A percentile compares a stretch with the other conserved stretches of the same genome.
Evolutionary conservation across 35 echinoderm and acorn worm species (phyloP).

Genomic region (Diadema setosum): DNA sequence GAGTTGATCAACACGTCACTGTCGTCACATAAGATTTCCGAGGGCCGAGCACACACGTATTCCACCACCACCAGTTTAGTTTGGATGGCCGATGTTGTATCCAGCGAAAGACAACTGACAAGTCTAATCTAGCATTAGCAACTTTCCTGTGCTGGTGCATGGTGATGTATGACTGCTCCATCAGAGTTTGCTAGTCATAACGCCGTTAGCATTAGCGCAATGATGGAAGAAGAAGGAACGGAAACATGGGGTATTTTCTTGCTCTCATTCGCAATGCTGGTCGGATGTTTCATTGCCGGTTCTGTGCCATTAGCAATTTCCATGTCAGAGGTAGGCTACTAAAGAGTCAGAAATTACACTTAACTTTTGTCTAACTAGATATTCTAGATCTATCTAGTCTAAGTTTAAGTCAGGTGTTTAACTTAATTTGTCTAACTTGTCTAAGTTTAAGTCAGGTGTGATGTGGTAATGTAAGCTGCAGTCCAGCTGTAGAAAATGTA

Average conservation of each 20-base stretch:
- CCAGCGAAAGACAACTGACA: too few species aligned
- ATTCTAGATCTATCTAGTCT: not conserved
- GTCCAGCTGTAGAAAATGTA: not conserved
- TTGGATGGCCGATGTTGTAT: too few species aligned
- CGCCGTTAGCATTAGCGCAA: too few species aligned
- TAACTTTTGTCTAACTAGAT: not conserved
- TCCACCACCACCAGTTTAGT: too few species aligned
- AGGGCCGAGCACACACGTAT: too few species aligned
- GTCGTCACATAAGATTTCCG: too few species aligned
- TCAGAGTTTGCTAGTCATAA: too few species aligned
- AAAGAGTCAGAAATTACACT: not conserved
- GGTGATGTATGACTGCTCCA: too few species aligned
- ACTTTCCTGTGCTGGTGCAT: too few species aligned
- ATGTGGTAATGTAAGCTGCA: not conserved
- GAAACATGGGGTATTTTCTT: constrained; percentile 74
- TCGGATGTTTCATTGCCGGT: constrained; percentile 90
- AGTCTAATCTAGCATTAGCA: too few species aligned
- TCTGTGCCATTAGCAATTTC: constrained; percentile 79
- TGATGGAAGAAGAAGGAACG: constrained; percentile 25
- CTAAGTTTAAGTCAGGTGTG: not conserved
- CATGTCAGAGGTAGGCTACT: constrained; percentile 76
- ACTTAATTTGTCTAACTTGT: not conserved
- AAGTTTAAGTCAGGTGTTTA: not conserved
- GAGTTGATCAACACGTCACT: too few species aligned
- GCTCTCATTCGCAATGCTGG: constrained; percentile 91